These are phyloP conservation scores for Hormaphis cornu DNA, from an alignment of 1,140 invertebrate genomes.

Conservation along the genomic window DNA sequence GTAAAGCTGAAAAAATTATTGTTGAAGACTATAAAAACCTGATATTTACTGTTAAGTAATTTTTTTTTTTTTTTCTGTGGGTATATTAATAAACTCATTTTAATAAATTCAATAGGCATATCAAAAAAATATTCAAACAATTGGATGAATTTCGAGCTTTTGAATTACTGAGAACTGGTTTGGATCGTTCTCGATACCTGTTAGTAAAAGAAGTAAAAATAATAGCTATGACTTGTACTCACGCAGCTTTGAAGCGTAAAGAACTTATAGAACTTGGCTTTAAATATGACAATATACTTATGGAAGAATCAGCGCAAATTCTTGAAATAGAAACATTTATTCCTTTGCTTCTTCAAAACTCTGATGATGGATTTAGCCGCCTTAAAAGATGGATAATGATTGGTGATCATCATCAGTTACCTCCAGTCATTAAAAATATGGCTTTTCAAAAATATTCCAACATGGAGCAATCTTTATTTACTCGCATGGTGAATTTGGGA, in stretches of 20 bases:
- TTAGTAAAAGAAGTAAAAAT: constrained; percentile 98
- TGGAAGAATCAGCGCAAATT: constrained; percentile 99
- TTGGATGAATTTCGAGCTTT: constrained; percentile 97
- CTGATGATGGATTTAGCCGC: constrained; percentile 88
- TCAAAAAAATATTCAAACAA: constrained; percentile 91
- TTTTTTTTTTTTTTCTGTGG: too few relatives aligned
- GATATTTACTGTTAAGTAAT: too few relatives aligned
- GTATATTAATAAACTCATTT: too few relatives aligned
- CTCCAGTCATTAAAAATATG: constrained; percentile 99
- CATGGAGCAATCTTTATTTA: constrained; percentile 99
- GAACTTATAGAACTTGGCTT: constrained; percentile 93
- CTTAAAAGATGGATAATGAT: constrained; percentile 99
- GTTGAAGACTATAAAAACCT: too few relatives aligned
- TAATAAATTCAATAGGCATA: constrained; percentile 72
- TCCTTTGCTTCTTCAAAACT: constrained; percentile 92
- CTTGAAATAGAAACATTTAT: constrained; percentile 99
- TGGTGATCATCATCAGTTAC: constrained; percentile 97
- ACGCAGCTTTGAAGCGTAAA: constrained; percentile 91
- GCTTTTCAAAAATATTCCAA: constrained; percentile 99
- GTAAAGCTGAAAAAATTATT: too few relatives aligned
- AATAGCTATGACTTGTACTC: constrained; percentile 99
- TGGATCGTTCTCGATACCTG: constrained; percentile 92
- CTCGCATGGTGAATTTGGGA: constrained; percentile 86
- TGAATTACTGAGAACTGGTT: constrained; percentile 85
- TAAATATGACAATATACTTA: constrained; percentile 97